These are phyloP conservation scores for Anthophora plumipes DNA, from an alignment of 2,888 invertebrate species.

Conservation along the genomic window DNA sequence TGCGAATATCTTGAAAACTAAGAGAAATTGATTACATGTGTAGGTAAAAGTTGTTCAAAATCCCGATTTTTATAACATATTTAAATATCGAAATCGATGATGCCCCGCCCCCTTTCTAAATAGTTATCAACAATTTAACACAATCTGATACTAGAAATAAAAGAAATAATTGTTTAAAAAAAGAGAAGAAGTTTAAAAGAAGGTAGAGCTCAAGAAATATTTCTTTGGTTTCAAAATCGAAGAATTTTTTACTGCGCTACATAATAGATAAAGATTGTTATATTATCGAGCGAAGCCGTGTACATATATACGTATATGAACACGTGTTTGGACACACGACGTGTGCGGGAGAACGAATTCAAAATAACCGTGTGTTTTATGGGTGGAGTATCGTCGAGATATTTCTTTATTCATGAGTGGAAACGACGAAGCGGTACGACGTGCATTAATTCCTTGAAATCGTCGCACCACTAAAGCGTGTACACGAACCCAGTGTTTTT, in stretches of 20 bases:
- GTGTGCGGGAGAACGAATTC: conserved; percentile 61
- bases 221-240: background rate
- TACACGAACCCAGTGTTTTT: conserved; percentile 21
- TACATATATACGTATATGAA: conserved; percentile 30
- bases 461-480: conserved; percentile 27
- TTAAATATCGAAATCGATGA: too few relatives aligned
- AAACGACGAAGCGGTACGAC: conserved; percentile 42
- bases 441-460: conserved; percentile 53
- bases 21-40: too few relatives aligned
- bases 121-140: too few relatives aligned
- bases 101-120: too few relatives aligned
- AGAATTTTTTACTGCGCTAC: background rate
- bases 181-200: too few relatives aligned
- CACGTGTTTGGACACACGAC: conserved; percentile 58
- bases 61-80: too few relatives aligned
- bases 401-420: conserved; percentile 60
- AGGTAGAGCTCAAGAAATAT: background rate
- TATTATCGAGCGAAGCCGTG: conserved; percentile 23
- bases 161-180: too few relatives aligned
- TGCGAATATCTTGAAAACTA: too few relatives aligned
- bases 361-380: conserved; percentile 65
- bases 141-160: too few relatives aligned
- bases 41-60: too few relatives aligned
- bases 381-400: conserved; percentile 52
- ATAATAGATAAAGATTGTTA: conserved; percentile 26